Evolutionary conservation across 2,888 invertebrate genomes (phyloP), one percentile per base, ranked within the genome.

Genomic region (Aricia artaxerxes): DNA sequence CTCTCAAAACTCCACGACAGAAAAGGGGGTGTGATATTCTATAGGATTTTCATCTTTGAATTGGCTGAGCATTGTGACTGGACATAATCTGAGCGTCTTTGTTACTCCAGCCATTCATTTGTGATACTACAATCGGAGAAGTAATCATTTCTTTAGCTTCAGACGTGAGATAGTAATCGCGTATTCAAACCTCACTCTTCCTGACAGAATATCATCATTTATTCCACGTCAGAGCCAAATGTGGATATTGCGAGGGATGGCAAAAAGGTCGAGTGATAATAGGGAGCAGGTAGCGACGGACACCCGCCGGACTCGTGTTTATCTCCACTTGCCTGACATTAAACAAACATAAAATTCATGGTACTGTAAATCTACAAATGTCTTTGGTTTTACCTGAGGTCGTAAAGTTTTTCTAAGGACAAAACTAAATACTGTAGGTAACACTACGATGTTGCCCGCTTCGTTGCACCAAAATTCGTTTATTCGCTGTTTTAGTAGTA

Each of bases 191-290:
- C 75, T 75, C 24, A 53, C 75, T 75, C 53, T 75, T 75, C 53
- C 75, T 75, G 75, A 75, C 75, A 53, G 75, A 75, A 75, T 75
- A 75, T 75, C 24, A 75, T 75, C 75, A 75, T 57, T 76, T 76
- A 76, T 76, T 76, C 35, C 35, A 76, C 53, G 76, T 76, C 76
- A 57, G 35, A 76, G 76, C 53, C 53, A 76, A 76, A 76, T 76
- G 76, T 76, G 53, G 81, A 78, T 81, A 79, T 79, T 80, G 79
- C 57, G 44, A 78, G 84, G 90, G 90, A 90, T 90, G 90, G 87
- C 87, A 85, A 87, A 87, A 87, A 88, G 87, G 88, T 88, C 86
- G 85, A 75, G 57, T 80, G 78, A 80, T 78, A 78, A 81, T 81
- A 80, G 76, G 78, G 73, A 53, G 81, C 79, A 82, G 81, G 80